Evolutionary conservation across 2,888 invertebrate species (phyloP).

Genomic region (Timema podura): DNA sequence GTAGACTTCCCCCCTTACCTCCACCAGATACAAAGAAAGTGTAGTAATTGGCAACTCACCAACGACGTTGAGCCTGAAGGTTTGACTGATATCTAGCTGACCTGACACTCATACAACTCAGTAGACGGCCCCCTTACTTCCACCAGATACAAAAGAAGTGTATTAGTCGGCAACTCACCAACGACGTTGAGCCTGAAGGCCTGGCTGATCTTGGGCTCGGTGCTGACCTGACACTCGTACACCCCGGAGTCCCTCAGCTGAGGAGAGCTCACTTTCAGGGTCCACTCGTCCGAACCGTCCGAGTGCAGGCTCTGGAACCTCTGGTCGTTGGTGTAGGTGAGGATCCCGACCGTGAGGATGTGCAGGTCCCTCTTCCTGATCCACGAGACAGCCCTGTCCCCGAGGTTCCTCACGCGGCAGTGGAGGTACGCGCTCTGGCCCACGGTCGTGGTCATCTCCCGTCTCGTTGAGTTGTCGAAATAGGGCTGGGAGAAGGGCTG

Average conservation of each 20-base stretch:
- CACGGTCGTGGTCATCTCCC: slow-evolving; percentile 81
- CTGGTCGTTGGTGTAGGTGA: slow-evolving; percentile 71
- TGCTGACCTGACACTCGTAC: slow-evolving; percentile 75
- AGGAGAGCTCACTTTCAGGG: slow-evolving; percentile 63
- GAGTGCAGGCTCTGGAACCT: slow-evolving; percentile 66
- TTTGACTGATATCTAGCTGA: no score
- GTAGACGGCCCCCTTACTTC: no score
- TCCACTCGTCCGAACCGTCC: slow-evolving; percentile 70
- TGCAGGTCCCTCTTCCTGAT: slow-evolving; percentile 79
- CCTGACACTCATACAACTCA: no score
- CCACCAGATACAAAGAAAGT: no score
- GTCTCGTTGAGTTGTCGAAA: slow-evolving; percentile 81
- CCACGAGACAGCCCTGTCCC: slow-evolving; percentile 86
- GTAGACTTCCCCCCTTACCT: no score
- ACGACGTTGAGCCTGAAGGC: slow-evolving; percentile 71
- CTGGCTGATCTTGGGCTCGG: slow-evolving; percentile 73
- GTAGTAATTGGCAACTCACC: no score
- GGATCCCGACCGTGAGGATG: slow-evolving; percentile 65
- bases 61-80: no score
- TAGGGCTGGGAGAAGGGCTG: slow-evolving; percentile 81
- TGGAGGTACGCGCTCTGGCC: slow-evolving; percentile 82
- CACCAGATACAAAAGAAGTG: no score
- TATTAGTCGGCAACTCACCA: slow-evolving; percentile 52
- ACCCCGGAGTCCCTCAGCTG: slow-evolving; percentile 64
- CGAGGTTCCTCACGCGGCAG: slow-evolving; percentile 80